A percentile compares a stretch with the other conserved stretches of the same genome.
Evolutionary conservation across 2,797 vertebrate genomes (phyloP).

Genomic region (Spondyliosoma cantharus): DNA sequence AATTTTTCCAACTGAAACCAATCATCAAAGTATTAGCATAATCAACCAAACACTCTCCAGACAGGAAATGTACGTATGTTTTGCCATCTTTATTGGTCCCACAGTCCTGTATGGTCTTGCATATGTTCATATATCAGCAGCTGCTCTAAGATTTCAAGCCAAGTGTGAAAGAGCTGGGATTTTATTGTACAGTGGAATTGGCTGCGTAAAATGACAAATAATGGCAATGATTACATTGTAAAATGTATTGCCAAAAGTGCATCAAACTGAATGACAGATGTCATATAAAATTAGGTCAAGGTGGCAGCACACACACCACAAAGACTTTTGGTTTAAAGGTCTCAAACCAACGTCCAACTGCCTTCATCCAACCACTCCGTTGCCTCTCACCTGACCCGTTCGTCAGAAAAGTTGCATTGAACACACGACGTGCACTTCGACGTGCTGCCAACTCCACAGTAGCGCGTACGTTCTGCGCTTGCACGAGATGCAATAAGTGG

Average conservation of each 20-base stretch:
- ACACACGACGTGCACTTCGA: too few species aligned
- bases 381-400: too few species aligned
- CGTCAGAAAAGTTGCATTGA: too few species aligned
- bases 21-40: not conserved
- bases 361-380: too few species aligned
- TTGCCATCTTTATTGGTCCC: not conserved
- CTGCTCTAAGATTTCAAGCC: constrained; percentile 3
- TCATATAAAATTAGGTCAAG: constrained; percentile 57
- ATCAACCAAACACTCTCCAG: not conserved
- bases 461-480: too few species aligned
- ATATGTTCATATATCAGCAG: constrained; percentile 13
- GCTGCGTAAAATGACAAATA: constrained; percentile 30
- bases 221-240: constrained; percentile 20
- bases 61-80: not conserved
- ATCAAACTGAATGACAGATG: constrained; percentile 27
- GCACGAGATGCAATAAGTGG: too few species aligned
- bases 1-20: not conserved
- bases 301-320: constrained; percentile 29
- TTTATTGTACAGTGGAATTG: not conserved
- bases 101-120: not conserved
- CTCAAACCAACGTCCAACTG: too few species aligned
- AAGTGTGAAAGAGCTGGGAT: not conserved
- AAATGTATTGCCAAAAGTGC: constrained; percentile 18
- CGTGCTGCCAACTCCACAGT: too few species aligned
- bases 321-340: constrained; percentile 19